Percentiles rank a stretch among this genome's conserved stretches.
Evolutionary conservation across 2,113 vertebrate species (phyloP).

Genomic region (Noctilio leporinus): DNA sequence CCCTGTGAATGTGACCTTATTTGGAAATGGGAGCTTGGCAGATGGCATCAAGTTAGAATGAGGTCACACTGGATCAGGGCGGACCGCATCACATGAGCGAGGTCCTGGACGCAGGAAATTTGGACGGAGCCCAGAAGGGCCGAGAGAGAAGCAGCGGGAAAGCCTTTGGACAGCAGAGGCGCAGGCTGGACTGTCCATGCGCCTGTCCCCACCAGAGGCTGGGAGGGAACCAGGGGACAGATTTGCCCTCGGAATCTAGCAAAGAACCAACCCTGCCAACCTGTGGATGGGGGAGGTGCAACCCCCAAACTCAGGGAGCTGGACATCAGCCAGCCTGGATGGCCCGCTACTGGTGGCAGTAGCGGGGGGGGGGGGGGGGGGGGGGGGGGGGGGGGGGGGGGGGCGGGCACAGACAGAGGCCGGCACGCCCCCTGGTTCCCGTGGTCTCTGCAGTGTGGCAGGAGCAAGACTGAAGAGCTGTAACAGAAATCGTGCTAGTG

Average conservation of each 20-base stretch:
- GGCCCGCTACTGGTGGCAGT: no score
- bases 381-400: no score
- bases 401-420: no score
- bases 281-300: neutral
- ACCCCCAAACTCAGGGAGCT: no score
- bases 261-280: neutral
- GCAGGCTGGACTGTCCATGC: neutral
- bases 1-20: neutral
- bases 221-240: rapidly evolving
- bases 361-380: no score
- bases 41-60: neutral
- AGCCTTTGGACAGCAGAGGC: neutral
- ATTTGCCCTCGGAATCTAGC: neutral
- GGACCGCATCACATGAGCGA: neutral
- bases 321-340: no score
- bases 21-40: neutral
- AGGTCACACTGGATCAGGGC: neutral
- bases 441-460: neutral
- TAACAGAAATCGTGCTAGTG: neutral
- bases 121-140: neutral
- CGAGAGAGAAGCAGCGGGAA: neutral
- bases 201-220: no score
- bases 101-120: neutral
- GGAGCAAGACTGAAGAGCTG: neutral
- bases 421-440: no score